phyloP scores from a whole-genome alignment of 1,140 invertebrate species.

The Drosophila pruinosa region DNA sequence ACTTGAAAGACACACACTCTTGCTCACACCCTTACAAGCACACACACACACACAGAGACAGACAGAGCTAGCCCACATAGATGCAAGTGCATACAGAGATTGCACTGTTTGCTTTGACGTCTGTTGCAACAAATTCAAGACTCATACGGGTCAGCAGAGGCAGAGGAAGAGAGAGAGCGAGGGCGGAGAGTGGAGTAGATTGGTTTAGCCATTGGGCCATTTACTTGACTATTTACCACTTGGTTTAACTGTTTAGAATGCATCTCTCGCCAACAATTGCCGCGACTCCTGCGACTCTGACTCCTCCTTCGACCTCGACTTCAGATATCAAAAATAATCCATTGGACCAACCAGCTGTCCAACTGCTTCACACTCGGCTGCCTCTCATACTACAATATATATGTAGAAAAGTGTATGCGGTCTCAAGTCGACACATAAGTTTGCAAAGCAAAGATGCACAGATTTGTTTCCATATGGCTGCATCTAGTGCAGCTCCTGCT shows the following conservation, averaged over 20 bases:
- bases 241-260: constrained; percentile 32
- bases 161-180: too few species aligned
- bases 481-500: not conserved
- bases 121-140: constrained; percentile 36
- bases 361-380: not conserved
- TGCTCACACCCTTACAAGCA: not conserved
- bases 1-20: constrained; percentile 23
- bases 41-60: not conserved
- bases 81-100: constrained; percentile 6
- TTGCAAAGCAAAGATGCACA: not conserved
- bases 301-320: not conserved
- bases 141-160: constrained; percentile 3
- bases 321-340: constrained; percentile 9
- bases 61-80: not conserved
- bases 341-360: not conserved
- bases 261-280: not conserved
- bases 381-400: not conserved
- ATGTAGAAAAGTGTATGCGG: too few species aligned
- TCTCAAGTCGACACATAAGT: constrained; percentile 2
- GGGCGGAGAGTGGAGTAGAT: not conserved
- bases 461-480: not conserved
- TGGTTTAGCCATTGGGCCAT: constrained; percentile 25
- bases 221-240: constrained; percentile 51
- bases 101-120: constrained; percentile 43
- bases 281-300: not conserved